Percentiles rank a stretch among this genome's conserved stretches.
These are phyloP conservation scores for Scalopus aquaticus DNA, from an alignment of 2,113 vertebrate species.

Conservation along the genomic window DNA sequence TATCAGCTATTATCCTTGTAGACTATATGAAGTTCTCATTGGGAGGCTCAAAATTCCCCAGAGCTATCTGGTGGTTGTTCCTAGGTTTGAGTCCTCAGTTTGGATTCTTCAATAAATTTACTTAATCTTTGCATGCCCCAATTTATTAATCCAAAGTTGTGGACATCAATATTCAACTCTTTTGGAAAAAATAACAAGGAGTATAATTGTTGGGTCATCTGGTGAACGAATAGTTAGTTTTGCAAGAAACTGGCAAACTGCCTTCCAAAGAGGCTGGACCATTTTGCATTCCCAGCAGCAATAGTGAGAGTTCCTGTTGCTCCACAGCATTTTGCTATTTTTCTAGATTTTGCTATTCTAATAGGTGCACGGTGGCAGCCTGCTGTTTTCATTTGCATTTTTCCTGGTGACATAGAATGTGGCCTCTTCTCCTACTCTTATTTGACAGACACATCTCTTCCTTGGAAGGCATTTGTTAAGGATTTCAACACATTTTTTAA, in stretches of 20 bases:
- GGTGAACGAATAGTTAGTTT: background rate
- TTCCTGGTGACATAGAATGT: background rate
- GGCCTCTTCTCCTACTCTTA: background rate
- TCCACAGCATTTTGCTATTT: background rate
- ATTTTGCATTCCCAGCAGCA: too few relatives aligned
- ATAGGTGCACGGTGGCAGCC: too few relatives aligned
- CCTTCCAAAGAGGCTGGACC: background rate
- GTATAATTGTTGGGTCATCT: background rate
- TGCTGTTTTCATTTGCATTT: background rate
- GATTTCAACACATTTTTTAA: background rate
- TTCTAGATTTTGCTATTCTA: background rate
- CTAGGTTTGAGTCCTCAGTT: too few relatives aligned
- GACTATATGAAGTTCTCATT: too few relatives aligned
- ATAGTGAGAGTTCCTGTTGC: background rate
- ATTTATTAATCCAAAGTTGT: background rate
- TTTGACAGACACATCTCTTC: background rate
- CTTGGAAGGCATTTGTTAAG: background rate
- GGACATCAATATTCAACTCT: background rate
- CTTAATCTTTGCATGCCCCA: too few relatives aligned
- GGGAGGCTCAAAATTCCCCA: too few relatives aligned
- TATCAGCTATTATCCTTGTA: too few relatives aligned
- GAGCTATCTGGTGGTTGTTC: too few relatives aligned
- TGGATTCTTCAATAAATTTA: too few relatives aligned
- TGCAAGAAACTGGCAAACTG: background rate
- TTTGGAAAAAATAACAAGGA: background rate